Percentiles rank a stretch among this genome's conserved stretches.
phyloP scores from a whole-genome alignment of 37 sponge, comb jelly and placozoan genomes.

The Agelas oroides region DNA sequence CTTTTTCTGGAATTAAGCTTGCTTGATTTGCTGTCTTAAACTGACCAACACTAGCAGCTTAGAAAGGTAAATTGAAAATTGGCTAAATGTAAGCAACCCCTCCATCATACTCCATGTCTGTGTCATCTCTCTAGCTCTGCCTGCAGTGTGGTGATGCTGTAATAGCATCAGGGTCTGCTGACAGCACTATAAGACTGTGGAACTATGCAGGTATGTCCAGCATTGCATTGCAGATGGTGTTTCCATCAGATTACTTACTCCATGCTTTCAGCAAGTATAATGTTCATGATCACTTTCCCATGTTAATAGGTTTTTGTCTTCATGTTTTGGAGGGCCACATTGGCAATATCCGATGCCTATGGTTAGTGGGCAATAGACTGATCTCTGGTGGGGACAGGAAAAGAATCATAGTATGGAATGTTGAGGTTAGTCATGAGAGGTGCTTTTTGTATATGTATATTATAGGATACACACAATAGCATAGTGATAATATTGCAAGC shows the following conservation, averaged over 20 bases:
- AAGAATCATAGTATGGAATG: slow-evolving; percentile 74
- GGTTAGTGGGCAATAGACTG: slow-evolving; percentile 42
- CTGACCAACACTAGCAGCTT: too few relatives aligned
- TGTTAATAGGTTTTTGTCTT: slow-evolving; percentile 45
- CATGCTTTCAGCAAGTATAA: too few relatives aligned
- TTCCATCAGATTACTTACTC: too few relatives aligned
- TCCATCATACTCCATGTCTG: neutral
- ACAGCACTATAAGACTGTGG: slow-evolving; percentile 85
- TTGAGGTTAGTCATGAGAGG: slow-evolving; percentile 23
- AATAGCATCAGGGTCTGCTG: slow-evolving; percentile 76
- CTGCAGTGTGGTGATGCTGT: slow-evolving; percentile 47
- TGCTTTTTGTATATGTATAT: too few relatives aligned
- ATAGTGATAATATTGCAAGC: too few relatives aligned
- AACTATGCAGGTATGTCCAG: slow-evolving; percentile 40
- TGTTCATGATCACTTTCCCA: too few relatives aligned
- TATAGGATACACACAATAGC: too few relatives aligned
- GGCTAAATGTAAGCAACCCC: too few relatives aligned
- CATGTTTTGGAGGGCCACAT: slow-evolving; percentile 73
- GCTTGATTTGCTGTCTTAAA: too few relatives aligned
- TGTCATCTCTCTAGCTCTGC: slow-evolving; percentile 56
- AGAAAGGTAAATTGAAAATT: too few relatives aligned
- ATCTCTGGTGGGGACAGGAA: slow-evolving; percentile 83
- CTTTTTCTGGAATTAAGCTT: too few relatives aligned
- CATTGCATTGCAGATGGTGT: neutral
- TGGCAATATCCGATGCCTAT: slow-evolving; percentile 77